These are phyloP conservation scores for Drosophila takahashii DNA, from an alignment of 1,140 invertebrate genomes.

Conservation along the genomic window DNA sequence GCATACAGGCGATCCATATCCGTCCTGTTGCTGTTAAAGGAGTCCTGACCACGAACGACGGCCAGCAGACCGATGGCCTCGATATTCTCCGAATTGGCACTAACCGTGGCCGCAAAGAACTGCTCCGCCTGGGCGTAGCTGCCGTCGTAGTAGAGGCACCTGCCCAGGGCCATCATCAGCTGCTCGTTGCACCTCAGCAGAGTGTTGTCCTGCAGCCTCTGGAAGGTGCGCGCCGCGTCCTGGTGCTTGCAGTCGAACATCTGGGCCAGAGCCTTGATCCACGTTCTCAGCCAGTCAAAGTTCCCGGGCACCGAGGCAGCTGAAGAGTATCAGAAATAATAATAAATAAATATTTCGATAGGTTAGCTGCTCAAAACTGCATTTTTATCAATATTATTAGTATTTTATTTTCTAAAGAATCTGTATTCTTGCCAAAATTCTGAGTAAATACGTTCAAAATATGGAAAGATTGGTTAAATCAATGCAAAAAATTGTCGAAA, in stretches of 20 bases:
- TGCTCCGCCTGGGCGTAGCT: conserved; percentile 85
- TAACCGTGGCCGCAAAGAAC: conserved; percentile 85
- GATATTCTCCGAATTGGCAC: conserved; percentile 87
- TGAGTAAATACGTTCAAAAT: no score
- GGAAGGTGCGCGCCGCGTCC: conserved; percentile 87
- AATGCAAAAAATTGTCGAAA: no score
- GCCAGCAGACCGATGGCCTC: conserved; percentile 85
- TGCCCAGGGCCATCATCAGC: conserved; percentile 88
- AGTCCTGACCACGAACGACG: conserved; percentile 84
- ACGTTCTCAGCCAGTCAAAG: conserved; percentile 88
- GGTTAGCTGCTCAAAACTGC: no score
- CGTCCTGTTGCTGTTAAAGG: conserved; percentile 65
- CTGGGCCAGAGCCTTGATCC: conserved; percentile 89
- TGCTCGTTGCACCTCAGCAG: conserved; percentile 88
- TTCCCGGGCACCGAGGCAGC: conserved; percentile 82
- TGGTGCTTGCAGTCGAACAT: conserved; percentile 88
- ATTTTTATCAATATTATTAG: no score
- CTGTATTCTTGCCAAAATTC: no score
- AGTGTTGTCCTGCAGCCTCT: conserved; percentile 87
- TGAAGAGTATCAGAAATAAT: conserved; percentile 19
- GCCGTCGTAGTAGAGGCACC: conserved; percentile 88
- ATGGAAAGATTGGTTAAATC: no score
- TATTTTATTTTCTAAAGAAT: no score
- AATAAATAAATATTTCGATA: no score
- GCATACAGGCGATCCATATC: conserved; percentile 86